Conservation (phyloP, 2,113 vertebrate genomes). For the Phalacrocorax pelagicus region DNA sequence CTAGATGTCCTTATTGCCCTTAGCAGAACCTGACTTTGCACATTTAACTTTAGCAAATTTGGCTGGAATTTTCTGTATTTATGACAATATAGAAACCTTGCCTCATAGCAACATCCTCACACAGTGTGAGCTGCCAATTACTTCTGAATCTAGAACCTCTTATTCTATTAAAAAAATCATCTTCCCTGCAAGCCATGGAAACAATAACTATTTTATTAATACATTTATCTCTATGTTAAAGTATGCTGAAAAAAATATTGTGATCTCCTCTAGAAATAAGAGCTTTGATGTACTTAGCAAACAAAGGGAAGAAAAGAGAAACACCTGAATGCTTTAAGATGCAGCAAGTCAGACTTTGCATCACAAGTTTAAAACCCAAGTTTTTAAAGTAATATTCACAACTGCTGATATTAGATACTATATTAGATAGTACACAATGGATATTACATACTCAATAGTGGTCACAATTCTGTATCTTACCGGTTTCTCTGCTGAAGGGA, state of each 20-base stretch:
- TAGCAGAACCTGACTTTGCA: background rate
- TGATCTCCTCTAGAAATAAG: background rate
- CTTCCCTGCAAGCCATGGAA: background rate
- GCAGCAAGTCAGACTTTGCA: background rate
- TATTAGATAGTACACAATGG: background rate
- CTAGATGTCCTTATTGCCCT: background rate
- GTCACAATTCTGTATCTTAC: constrained; percentile 62
- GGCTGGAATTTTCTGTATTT: background rate
- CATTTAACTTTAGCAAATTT: background rate
- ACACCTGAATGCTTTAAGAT: background rate
- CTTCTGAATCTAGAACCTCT: background rate
- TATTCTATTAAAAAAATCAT: background rate
- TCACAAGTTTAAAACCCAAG: background rate
- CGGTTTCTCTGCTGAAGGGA: constrained; percentile 93
- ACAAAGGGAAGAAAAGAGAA: background rate
- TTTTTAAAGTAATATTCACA: background rate
- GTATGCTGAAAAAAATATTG: background rate
- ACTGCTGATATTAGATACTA: background rate
- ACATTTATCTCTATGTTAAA: background rate
- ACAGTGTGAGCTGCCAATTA: background rate
- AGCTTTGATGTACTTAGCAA: background rate
- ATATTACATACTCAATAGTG: background rate
- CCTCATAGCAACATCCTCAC: background rate
- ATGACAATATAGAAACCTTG: background rate
- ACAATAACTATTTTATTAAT: background rate